Conservation (phyloP, 2,888 invertebrate species). For the Drosophila kambysellisi region DNA sequence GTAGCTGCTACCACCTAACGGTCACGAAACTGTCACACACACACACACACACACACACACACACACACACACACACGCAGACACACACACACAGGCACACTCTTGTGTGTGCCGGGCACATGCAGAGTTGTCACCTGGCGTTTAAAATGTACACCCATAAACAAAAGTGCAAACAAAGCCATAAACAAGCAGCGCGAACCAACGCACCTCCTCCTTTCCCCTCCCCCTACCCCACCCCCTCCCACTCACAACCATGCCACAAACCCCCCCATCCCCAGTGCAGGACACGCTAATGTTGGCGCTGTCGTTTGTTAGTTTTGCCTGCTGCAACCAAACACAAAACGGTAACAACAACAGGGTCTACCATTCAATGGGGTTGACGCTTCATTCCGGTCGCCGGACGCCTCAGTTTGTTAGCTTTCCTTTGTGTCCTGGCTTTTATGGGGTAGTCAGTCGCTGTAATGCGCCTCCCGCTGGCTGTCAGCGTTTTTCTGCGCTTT, state of each 20-base stretch:
- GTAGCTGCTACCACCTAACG: constrained; percentile 27
- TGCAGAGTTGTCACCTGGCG: constrained; percentile 42
- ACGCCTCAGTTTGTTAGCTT: constrained; percentile 69
- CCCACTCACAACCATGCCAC: not conserved
- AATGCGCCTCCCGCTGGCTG: constrained; percentile 46
- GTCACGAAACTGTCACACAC: constrained; percentile 44
- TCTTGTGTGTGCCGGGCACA: constrained; percentile 12
- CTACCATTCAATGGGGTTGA: constrained; percentile 50
- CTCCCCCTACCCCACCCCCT: not conserved
- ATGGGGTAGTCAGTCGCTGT: constrained; percentile 24
- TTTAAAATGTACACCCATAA: constrained; percentile 81
- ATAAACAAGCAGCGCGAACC: constrained; percentile 65
- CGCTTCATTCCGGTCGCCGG: constrained; percentile 63
- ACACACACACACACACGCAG: constrained; percentile 20
- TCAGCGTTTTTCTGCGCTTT: constrained; percentile 77
- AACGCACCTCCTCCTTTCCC: not conserved
- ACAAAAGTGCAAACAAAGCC: constrained; percentile 80
- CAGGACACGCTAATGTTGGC: constrained; percentile 41
- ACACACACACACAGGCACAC: constrained; percentile 20
- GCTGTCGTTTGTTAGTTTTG: constrained; percentile 53
- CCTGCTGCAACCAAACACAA: constrained; percentile 53
- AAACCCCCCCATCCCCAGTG: constrained; percentile 6
- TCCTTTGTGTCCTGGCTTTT: constrained; percentile 62
- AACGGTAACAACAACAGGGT: constrained; percentile 32
- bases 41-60: constrained; percentile 16